Base-by-base conservation (phyloP, 30 jellyfish, hydroid and myxozoan genomes). In the Cassiopea andromeda region DNA sequence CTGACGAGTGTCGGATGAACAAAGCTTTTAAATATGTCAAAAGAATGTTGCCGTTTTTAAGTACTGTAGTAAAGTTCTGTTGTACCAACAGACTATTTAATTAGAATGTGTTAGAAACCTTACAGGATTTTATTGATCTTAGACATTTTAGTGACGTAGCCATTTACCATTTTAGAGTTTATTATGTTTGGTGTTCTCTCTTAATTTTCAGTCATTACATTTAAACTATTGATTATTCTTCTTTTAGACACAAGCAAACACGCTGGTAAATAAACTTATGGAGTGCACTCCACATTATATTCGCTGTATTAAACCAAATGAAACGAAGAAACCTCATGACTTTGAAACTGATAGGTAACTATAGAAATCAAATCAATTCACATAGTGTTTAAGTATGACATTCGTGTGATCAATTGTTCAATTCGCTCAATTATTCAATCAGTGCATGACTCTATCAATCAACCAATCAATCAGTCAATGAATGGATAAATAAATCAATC, bases 271-370 rank as follows among this genome's bases (percentile, higher is more conserved):
- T 60, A 90, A 93, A 76, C 85, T 97, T 64, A 97, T 97, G 99
- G 54, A 93, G 60, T 97, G 99, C 80, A 92, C 98, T 0, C 99
- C 99, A 9, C 99, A 97, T 76, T 97, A 97, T 69, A 97, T 97
- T 78, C 98, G 99, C 19, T 97, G 99, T 73, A 90, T 97, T 9
- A 97, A 97, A 85, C 99, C 99, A 76, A 97, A 97, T 68, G 99
- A 97, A 73, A 93, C 99, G n/a, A 97, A 97, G 80, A 92, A 93
- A 77, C 97, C 99, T 13, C 97, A 97, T 75, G 99, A 97, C 48
- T 97, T 93, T 82, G 99, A 97, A 75, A 89, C 74, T 57, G 98
- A 96, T 48, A 83, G 99, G 99, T 96, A 70, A 49, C 85, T 1
- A 49, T 57, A 5, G 13, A 57, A 7, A 48, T 7, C 13, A 7